Evolutionary conservation across 2,113 vertebrate species (phyloP), one percentile per base, ranked within the genome.

Genomic region (Ia io): DNA sequence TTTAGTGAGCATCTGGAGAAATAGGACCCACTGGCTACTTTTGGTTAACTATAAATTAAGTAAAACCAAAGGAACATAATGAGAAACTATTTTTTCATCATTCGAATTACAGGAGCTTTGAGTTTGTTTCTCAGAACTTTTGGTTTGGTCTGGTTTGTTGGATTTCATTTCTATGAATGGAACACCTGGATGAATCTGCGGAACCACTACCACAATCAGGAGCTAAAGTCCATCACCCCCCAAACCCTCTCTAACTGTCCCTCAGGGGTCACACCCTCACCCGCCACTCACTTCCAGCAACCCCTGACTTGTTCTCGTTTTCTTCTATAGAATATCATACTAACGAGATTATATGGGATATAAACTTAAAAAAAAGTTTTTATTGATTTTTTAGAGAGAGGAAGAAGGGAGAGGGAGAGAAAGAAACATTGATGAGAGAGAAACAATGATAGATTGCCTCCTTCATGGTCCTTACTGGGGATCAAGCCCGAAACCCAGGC

Each of bases 211-310:
- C 16, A 28, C 28, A 14, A 16, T 7, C 37, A 40, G 53, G 47
- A 47, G 44, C 23, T 0, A 9, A 1, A 4, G 63, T 3, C 22
- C 16, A 5, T 7, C 28, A 13, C 28, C 59, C n/a, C 3, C 59
- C 1, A 12, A n/a, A 23, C 17, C 3, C 32, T 49, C 37, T 49
- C 40, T 13, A 18, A 84, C 49, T 49, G 2, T 16, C 40, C 42
- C 47, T 30, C 1, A 3, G n/a, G 11, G 59, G 25, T 32, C 28
- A 18, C 9, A 59, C 4, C 30, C 2, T 5, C 32, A 22, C 13
- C 32, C 1, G 0, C 42, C n/a, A 4, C 25, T 42, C 20, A 14
- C n/a, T 61, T 65, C 56, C 51, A 32, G 78, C 40, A n/a, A 16
- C 63, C 49, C 42, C 14, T 18, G 40, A 18, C 3, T 40, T 28